Base-by-base conservation (phyloP, 2,797 vertebrate species). In the Tangara arthus region DNA sequence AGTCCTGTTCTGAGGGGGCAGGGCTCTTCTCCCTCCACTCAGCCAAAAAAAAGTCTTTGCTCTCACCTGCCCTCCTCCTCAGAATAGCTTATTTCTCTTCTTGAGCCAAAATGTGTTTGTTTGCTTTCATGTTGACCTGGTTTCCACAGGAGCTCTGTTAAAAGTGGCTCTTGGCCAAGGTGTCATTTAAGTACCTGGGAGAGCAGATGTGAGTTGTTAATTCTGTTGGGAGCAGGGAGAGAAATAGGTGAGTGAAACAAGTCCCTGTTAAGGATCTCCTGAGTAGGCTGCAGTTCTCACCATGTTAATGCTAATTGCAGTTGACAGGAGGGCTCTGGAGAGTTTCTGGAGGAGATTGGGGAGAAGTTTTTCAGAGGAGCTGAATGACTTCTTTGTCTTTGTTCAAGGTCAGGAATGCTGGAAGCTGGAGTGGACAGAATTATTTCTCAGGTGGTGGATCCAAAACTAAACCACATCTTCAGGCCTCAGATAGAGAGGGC, bases 401-500 rank as follows among this genome's bases (percentile, higher is more conserved):
- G 97, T 97, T 97, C 97, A 98, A 99, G 99, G 98, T 99, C 99
- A 97, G 99, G 98, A 97, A 98, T 99, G 98, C 98, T 99, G 98
- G 98, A 99, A 97, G 99, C 98, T 89, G 98, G 98, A 97, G 98
- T 98, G 97, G 99, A 99, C 98, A 99, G 98, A 98, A 98, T 99
- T 98, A 99, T 99, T 98, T 99, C 99, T 98, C 99, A 99, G 98
- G 99, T 99, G 97, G 98, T 98, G 97, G 98, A 98, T 98, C 98
- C 98, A 97, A 98, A 98, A 97, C 98, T 99, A 91, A 98, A 98
- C 98, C 98, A 98, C 98, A 99, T 98, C 98, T 99, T 98, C 97
- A 98, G 98, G 97, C 98, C 98, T 55, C 99, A 99, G 98, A 99
- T 99, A 98, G 99, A 99, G 98, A 98, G 98, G 89, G 98, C 98